Evolutionary conservation across 2,113 vertebrate genomes (phyloP).

Genomic region (Condylura cristata): DNA sequence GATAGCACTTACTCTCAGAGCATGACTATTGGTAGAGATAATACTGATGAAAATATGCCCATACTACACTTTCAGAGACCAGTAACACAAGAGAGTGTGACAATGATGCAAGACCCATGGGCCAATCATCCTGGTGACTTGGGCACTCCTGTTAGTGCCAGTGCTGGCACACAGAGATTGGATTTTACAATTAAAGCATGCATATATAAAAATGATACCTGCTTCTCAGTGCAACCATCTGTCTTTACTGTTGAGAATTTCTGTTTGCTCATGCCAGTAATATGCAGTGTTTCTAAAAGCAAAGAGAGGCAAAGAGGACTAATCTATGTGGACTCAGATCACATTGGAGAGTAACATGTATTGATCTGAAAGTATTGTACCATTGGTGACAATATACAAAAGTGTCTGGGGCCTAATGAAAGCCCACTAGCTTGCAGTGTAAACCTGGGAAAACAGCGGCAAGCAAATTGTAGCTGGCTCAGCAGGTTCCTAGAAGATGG

Average conservation of each 20-base stretch:
- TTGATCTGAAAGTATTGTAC: neutral
- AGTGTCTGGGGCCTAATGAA: neutral
- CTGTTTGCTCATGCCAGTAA: neutral
- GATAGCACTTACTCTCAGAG: neutral
- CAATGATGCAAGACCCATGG: neutral
- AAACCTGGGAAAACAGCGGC: neutral
- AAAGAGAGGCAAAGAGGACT: neutral
- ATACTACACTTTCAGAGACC: neutral
- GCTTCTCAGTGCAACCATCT: neutral
- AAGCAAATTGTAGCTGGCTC: conserved; percentile 1
- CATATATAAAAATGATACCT: neutral
- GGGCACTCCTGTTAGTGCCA: neutral
- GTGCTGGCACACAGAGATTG: neutral
- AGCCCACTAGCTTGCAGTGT: neutral
- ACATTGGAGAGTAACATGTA: neutral
- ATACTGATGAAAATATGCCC: neutral
- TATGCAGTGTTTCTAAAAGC: neutral
- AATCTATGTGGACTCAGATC: conserved; percentile 37
- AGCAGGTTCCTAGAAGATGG: neutral
- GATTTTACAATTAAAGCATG: neutral
- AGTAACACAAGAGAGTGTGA: neutral
- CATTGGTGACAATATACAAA: conserved; percentile 39
- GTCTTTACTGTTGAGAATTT: conserved; percentile 17
- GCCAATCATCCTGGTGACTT: neutral
- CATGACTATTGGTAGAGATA: neutral